Conservation (phyloP, 1,140 invertebrate species). For the Heliconius hewitsoni region DNA sequence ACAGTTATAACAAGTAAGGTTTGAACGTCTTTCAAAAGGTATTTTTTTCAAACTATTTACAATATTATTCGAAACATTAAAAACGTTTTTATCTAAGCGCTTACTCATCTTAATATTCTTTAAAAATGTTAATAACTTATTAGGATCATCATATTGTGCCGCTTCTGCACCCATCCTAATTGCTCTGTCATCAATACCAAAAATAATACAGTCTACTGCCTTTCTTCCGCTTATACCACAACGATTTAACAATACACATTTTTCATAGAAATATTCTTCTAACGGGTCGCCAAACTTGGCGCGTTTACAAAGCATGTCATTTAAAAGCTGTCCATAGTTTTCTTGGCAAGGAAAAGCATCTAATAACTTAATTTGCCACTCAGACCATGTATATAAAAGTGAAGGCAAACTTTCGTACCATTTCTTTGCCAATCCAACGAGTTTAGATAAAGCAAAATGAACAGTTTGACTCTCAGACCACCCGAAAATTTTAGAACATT, state of each 20-base stretch:
- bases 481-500: slow-evolving; percentile 7
- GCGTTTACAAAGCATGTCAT: slow-evolving; percentile 11
- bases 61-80: background rate
- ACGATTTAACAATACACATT: slow-evolving; percentile 22
- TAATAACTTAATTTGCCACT: slow-evolving; percentile 24
- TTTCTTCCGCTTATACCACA: slow-evolving; percentile 25
- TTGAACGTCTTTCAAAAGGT: slow-evolving; percentile 2
- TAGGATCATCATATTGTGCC: background rate
- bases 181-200: slow-evolving; percentile 2
- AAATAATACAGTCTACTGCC: slow-evolving; percentile 29
- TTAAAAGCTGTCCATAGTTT: slow-evolving; percentile 25
- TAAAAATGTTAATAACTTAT: background rate
- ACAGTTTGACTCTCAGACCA: background rate
- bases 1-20: background rate
- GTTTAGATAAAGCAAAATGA: background rate
- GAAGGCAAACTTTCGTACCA: slow-evolving; percentile 18
- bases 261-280: slow-evolving; percentile 29
- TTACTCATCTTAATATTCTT: background rate
- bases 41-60: no score
- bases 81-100: background rate
- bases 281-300: background rate
- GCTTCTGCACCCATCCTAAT: slow-evolving; percentile 7
- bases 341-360: slow-evolving; percentile 27
- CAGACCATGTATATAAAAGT: slow-evolving; percentile 16
- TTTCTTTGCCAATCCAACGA: background rate